phyloP scores from a whole-genome alignment of 2,888 invertebrate genomes.

The Netelia fuscicornis region DNA sequence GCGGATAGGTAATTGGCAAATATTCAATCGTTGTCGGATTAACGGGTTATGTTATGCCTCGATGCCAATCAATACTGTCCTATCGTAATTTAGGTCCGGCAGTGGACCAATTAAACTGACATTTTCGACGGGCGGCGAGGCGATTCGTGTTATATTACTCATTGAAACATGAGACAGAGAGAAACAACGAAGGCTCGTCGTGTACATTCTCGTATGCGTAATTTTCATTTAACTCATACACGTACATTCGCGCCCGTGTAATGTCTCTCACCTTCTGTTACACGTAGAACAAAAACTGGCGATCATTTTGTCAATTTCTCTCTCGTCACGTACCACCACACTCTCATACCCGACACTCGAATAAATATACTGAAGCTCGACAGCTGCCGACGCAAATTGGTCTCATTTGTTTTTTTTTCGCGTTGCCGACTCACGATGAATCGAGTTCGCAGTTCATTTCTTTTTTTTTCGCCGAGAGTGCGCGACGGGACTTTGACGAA shows the following conservation, averaged over 20 bases:
- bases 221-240: constrained; percentile 24
- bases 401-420: constrained; percentile 2
- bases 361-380: constrained; percentile 10
- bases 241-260: neutral
- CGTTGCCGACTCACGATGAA: neutral
- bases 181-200: constrained; percentile 13
- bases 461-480: neutral
- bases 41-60: constrained; percentile 69
- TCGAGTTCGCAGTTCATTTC: constrained; percentile 1
- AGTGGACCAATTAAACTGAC: constrained; percentile 76
- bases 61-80: constrained; percentile 71
- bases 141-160: constrained; percentile 52
- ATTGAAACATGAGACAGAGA: constrained; percentile 57
- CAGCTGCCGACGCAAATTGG: neutral
- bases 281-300: neutral
- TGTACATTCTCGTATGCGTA: constrained; percentile 8
- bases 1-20: constrained; percentile 64
- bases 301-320: constrained; percentile 25
- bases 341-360: neutral
- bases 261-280: constrained; percentile 28
- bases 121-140: constrained; percentile 73
- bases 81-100: constrained; percentile 47
- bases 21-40: constrained; percentile 69
- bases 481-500: neutral
- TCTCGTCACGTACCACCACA: neutral